Conservation (phyloP, 2,797 vertebrate species). For the Hydrolagus colliei region DNA sequence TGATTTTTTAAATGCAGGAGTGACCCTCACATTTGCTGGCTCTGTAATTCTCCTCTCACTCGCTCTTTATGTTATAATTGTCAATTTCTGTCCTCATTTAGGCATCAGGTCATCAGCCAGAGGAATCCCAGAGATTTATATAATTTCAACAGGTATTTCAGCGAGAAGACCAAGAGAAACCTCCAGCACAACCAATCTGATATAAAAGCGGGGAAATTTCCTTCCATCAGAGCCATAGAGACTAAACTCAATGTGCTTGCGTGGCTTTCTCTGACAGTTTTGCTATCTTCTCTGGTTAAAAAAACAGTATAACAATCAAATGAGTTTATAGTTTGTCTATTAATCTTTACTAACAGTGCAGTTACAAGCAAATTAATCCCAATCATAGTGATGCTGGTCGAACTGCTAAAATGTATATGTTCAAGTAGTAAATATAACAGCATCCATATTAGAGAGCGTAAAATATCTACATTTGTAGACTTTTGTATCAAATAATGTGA, state of each 20-base stretch:
- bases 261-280: not conserved
- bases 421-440: too few species aligned
- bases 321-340: not conserved
- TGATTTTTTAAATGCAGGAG: slow-evolving; percentile 84
- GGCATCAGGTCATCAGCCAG: slow-evolving; percentile 53
- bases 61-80: slow-evolving; percentile 50
- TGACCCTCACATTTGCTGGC: slow-evolving; percentile 71
- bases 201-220: slow-evolving; percentile 54
- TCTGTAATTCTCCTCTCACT: slow-evolving; percentile 63
- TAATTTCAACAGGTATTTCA: slow-evolving; percentile 73
- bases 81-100: slow-evolving; percentile 54
- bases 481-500: not conserved
- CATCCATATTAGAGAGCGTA: not conserved
- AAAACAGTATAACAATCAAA: not conserved
- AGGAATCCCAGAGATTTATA: slow-evolving; percentile 68
- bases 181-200: slow-evolving; percentile 85
- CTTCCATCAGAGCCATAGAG: not conserved
- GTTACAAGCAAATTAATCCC: not conserved
- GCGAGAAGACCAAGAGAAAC: slow-evolving; percentile 67
- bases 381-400: not conserved
- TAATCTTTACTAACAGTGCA: not conserved
- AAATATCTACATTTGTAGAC: not conserved
- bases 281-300: not conserved
- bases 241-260: not conserved
- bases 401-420: not conserved